phyloP scores from a whole-genome alignment of 2,797 vertebrate genomes.

The Chiloscyllium punctatum region DNA sequence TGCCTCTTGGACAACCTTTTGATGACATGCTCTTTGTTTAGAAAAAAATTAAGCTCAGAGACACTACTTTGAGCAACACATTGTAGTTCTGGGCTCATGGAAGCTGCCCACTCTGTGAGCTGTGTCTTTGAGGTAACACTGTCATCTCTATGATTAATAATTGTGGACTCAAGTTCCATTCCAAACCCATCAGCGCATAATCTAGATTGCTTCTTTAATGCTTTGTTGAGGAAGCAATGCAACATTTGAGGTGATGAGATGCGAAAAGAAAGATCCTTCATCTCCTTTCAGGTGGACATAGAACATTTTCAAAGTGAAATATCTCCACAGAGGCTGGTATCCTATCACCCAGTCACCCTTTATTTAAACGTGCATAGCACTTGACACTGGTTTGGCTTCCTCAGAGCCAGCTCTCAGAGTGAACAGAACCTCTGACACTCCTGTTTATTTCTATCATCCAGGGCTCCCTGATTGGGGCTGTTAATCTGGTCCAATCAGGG shows the following conservation, averaged over 20 bases:
- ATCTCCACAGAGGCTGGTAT: no score
- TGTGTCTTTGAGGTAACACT: neutral
- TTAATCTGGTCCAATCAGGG: no score
- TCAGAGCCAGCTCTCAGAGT: no score
- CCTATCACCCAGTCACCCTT: no score
- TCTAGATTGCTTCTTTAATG: neutral
- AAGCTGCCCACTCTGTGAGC: neutral
- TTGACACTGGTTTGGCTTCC: no score
- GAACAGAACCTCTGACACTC: no score
- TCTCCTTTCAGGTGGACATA: no score
- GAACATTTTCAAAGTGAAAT: no score
- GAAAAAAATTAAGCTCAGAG: neutral
- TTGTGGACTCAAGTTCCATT: neutral
- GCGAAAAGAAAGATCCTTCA: neutral
- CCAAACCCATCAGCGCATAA: neutral
- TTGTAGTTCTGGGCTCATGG: neutral
- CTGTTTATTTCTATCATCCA: no score
- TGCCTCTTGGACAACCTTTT: neutral
- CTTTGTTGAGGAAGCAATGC: neutral
- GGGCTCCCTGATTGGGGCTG: no score
- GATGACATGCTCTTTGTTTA: neutral
- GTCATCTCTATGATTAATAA: neutral
- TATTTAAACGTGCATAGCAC: no score
- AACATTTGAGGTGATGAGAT: neutral
- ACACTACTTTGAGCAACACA: neutral